Evolutionary conservation across 2,888 invertebrate genomes (phyloP).

Genomic region (Plemyria rubiginata): DNA sequence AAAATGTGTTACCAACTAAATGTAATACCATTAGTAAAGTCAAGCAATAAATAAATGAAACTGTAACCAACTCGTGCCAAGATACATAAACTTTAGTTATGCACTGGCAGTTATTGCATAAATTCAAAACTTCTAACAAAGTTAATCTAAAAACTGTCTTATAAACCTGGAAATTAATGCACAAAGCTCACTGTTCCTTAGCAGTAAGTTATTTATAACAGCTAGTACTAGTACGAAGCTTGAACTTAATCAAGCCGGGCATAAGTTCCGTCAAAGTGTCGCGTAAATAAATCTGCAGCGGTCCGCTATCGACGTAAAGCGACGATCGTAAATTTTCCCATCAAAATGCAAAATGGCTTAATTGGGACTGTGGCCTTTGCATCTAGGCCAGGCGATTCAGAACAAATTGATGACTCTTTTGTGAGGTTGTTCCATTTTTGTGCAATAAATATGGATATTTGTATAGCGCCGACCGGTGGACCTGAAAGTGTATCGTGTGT

Average conservation of each 20-base stretch:
- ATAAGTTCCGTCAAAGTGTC: conserved; percentile 58
- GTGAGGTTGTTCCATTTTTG: conserved; percentile 65
- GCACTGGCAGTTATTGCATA: conserved; percentile 16
- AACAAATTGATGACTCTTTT: conserved; percentile 79
- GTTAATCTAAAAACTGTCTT: conserved; percentile 22
- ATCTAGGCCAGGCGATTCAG: conserved; percentile 80
- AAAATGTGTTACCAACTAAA: not conserved
- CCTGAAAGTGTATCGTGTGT: conserved; percentile 90
- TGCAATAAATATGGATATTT: conserved; percentile 35
- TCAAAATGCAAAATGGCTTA: conserved; percentile 84
- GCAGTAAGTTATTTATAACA: conserved; percentile 37
- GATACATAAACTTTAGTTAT: conserved; percentile 22
- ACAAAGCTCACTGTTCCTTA: conserved; percentile 32
- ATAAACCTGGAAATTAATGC: conserved; percentile 34
- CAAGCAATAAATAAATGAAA: not conserved
- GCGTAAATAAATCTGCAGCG: conserved; percentile 68
- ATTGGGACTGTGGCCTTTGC: conserved; percentile 80
- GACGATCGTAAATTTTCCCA: conserved; percentile 80
- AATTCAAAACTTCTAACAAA: conserved; percentile 30
- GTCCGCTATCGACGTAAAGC: conserved; percentile 64
- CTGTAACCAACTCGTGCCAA: conserved; percentile 6
- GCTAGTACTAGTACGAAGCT: conserved; percentile 25
- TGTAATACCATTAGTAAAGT: too few species aligned
- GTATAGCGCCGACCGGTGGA: conserved; percentile 89
- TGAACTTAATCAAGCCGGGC: conserved; percentile 31